Conservation (phyloP, 1,140 invertebrate genomes). For the Palaemon carinicauda region DNA sequence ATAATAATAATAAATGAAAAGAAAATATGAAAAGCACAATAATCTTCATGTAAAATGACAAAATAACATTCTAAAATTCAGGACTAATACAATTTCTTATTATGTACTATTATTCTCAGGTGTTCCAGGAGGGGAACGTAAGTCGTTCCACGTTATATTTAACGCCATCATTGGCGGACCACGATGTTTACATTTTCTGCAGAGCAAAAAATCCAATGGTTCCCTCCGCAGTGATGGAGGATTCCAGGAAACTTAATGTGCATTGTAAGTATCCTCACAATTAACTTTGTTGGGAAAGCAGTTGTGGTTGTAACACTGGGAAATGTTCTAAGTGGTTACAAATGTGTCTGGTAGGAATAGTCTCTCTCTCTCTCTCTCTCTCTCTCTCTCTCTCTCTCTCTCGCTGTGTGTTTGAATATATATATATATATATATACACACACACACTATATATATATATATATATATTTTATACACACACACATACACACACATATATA, state of each 20-base stretch:
- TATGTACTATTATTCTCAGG: neutral
- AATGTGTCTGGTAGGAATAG: neutral
- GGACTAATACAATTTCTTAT: neutral
- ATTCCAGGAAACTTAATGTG: constrained; percentile 37
- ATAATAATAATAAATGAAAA: too few species aligned
- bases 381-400: too few species aligned
- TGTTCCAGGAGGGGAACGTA: constrained; percentile 37
- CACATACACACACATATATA: too few species aligned
- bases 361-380: too few species aligned
- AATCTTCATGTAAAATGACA: too few species aligned
- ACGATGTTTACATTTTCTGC: constrained; percentile 23
- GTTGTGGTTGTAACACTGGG: neutral
- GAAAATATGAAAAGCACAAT: too few species aligned
- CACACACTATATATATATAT: too few species aligned
- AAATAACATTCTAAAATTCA: too few species aligned
- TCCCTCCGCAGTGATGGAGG: constrained; percentile 19
- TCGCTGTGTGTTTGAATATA: too few species aligned
- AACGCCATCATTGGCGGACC: constrained; percentile 9
- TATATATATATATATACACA: too few species aligned
- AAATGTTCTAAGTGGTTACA: too few species aligned
- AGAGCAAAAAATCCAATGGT: constrained; percentile 33
- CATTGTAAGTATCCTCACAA: constrained; percentile 12
- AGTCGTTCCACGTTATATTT: constrained; percentile 31
- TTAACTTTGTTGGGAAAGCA: neutral
- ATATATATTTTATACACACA: too few species aligned